Evolutionary conservation across 2,797 vertebrate genomes (phyloP).

Genomic region (Manis pentadactyla): DNA sequence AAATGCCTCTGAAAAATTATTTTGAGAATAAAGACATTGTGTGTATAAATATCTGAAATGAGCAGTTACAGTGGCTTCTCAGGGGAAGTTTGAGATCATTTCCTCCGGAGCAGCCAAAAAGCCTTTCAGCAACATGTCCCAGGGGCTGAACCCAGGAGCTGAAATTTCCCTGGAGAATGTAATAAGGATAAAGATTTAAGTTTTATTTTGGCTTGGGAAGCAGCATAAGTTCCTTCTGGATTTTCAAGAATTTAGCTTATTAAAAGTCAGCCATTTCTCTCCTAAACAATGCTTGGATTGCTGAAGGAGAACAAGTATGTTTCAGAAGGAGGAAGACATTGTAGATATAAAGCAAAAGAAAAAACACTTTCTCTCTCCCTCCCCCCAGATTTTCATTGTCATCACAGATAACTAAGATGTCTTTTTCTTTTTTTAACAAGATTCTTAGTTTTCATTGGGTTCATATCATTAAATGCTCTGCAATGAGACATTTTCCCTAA

Average conservation of each 20-base stretch:
- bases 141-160: neutral
- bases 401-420: neutral
- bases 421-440: neutral
- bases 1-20: neutral
- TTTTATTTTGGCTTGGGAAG: slow-evolving; percentile 53
- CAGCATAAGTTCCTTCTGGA: slow-evolving; percentile 11
- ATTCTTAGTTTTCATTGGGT: neutral
- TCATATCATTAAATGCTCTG: neutral
- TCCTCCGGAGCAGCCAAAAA: neutral
- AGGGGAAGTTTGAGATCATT: neutral
- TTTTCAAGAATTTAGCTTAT: slow-evolving; percentile 37
- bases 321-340: neutral
- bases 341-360: neutral
- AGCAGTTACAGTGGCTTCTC: neutral
- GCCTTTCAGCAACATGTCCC: neutral
- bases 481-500: neutral
- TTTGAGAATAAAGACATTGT: slow-evolving; percentile 48
- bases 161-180: slow-evolving; percentile 45
- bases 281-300: neutral
- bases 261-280: slow-evolving; percentile 23
- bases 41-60: neutral
- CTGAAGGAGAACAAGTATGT: neutral
- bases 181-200: slow-evolving; percentile 33
- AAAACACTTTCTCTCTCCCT: neutral
- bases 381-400: neutral